Evolutionary conservation across 2,113 vertebrate species (phyloP).

Genomic region (Oenanthe oenanthe): DNA sequence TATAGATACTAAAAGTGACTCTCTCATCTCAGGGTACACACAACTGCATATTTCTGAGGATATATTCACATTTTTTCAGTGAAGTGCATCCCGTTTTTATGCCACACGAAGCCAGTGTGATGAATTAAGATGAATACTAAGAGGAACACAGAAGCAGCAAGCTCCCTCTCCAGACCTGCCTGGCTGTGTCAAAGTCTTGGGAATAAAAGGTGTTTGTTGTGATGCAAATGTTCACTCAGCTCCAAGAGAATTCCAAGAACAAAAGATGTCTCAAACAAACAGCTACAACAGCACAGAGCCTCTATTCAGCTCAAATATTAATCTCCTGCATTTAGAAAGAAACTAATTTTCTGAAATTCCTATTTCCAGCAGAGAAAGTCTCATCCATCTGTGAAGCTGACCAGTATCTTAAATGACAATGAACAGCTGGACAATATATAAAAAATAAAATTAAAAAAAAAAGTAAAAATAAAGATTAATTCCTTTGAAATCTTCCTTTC

Average conservation of each 20-base stretch:
- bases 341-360: background rate
- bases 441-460: background rate
- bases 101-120: constrained; percentile 23
- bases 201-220: background rate
- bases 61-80: constrained; percentile 22
- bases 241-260: background rate
- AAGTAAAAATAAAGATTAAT: background rate
- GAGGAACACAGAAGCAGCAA: background rate
- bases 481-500: background rate
- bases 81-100: constrained; percentile 36
- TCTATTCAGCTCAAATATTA: background rate
- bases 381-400: background rate
- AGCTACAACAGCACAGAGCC: background rate
- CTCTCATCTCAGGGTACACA: constrained; percentile 53
- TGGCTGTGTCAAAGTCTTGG: background rate
- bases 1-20: constrained; percentile 1
- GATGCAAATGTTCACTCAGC: background rate
- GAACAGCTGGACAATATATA: background rate
- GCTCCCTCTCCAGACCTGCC: background rate
- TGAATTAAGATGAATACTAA: constrained; percentile 49
- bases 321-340: background rate
- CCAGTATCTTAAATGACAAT: background rate
- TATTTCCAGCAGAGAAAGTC: background rate
- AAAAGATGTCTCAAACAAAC: background rate
- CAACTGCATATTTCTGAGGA: background rate